These are phyloP conservation scores for Cyphomyrus discorhynchus DNA, from an alignment of 2,113 vertebrate genomes.

Conservation along the genomic window DNA sequence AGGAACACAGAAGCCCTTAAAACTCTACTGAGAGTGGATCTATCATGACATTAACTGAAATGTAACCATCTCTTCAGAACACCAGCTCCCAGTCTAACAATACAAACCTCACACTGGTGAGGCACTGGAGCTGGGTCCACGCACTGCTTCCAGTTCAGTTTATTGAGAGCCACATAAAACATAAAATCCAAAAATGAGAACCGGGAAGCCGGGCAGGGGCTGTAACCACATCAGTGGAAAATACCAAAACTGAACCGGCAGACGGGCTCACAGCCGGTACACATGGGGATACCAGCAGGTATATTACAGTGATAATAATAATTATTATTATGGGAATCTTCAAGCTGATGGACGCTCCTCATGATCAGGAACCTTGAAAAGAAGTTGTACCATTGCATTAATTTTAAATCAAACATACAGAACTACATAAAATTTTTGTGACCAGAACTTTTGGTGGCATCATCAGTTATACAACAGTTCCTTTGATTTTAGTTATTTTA, in stretches of 20 bases:
- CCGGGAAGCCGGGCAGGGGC: not conserved
- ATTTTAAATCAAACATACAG: not conserved
- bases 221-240: not conserved
- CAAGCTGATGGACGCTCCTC: not conserved
- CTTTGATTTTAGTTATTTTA: not conserved
- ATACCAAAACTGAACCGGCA: not conserved
- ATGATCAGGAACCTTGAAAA: not conserved
- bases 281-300: not conserved
- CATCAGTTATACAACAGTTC: not conserved
- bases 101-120: not conserved
- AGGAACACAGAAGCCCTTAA: not conserved
- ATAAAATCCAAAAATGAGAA: not conserved
- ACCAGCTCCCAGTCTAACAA: not conserved
- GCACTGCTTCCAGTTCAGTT: not conserved
- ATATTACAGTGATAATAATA: not conserved
- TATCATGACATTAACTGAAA: not conserved
- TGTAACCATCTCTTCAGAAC: not conserved
- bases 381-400: not conserved
- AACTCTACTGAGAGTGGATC: not conserved
- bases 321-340: not conserved
- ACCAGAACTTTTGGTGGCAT: not conserved
- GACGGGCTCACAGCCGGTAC: too few species aligned
- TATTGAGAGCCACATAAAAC: not conserved
- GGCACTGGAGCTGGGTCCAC: too few species aligned
- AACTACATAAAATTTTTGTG: not conserved